phyloP scores from a whole-genome alignment of 2,113 vertebrate genomes.

The Syngnathus floridae region DNA sequence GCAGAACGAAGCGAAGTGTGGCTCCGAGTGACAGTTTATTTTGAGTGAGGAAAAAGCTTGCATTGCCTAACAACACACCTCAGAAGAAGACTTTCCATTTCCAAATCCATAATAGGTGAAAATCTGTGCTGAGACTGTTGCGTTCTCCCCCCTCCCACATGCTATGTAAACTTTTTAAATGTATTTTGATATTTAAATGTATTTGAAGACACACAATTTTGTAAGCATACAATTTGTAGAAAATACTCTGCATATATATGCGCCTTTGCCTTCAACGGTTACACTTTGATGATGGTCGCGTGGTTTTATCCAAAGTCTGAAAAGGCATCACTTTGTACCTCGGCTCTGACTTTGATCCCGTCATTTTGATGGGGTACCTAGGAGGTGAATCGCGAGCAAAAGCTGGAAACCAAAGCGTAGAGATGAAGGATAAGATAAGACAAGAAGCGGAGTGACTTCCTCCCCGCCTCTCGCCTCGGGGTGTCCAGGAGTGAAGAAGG shows the following conservation, averaged over 20 bases:
- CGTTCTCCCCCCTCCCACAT: too few relatives aligned
- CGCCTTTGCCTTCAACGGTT: too few relatives aligned
- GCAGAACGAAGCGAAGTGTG: slow-evolving; percentile 13
- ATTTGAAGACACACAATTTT: neutral
- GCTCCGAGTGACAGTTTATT: neutral
- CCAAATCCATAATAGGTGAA: too few relatives aligned
- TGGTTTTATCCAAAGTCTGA: slow-evolving; percentile 11
- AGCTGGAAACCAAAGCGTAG: slow-evolving; percentile 41
- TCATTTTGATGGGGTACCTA: slow-evolving; percentile 22
- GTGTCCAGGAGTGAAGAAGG: slow-evolving; percentile 26
- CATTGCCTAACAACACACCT: too few relatives aligned
- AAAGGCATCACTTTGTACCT: slow-evolving; percentile 17
- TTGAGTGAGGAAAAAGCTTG: neutral
- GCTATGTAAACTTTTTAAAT: too few relatives aligned
- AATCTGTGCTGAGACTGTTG: too few relatives aligned
- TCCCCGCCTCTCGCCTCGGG: slow-evolving; percentile 72
- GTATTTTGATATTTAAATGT: neutral
- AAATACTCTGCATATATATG: neutral
- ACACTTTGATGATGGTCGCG: neutral
- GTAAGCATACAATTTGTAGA: neutral
- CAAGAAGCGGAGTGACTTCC: slow-evolving; percentile 32
- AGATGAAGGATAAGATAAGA: slow-evolving; percentile 62
- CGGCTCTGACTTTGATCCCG: slow-evolving; percentile 31
- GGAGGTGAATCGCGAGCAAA: slow-evolving; percentile 22
- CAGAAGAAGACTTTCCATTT: too few relatives aligned